Evolutionary conservation across 2,797 vertebrate species (phyloP).

Genomic region (Emys orbicularis): DNA sequence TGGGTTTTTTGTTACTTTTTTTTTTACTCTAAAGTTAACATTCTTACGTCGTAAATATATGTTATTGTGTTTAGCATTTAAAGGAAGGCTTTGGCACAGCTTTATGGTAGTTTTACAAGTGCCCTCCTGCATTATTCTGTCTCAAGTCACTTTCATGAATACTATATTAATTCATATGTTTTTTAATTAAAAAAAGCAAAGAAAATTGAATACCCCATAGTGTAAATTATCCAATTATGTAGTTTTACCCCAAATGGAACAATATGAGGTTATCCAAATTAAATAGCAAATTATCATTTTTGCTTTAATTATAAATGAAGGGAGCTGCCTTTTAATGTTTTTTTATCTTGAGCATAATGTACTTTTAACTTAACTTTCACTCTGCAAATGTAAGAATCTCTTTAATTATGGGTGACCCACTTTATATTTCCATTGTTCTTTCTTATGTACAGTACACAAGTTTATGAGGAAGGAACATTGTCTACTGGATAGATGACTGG

Average conservation of each 20-base stretch:
- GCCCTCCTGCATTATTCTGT: background rate
- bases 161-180: background rate
- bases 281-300: background rate
- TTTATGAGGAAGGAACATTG: background rate
- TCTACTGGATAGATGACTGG: background rate
- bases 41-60: background rate
- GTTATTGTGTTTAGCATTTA: background rate
- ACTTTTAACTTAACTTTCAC: background rate
- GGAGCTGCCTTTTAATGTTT: background rate
- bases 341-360: background rate
- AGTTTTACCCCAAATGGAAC: background rate
- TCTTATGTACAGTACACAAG: background rate
- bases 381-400: background rate
- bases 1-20: background rate
- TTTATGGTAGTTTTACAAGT: background rate
- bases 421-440: background rate
- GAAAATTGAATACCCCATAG: background rate
- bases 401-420: background rate
- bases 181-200: background rate
- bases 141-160: background rate
- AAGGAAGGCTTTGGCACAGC: background rate
- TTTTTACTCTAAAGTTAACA: background rate
- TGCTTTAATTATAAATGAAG: background rate
- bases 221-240: background rate
- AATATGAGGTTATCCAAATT: background rate